A percentile compares a stretch with the other conserved stretches of the same genome.
Conservation (phyloP, 2,797 vertebrate genomes). For the Amniataba percoides region DNA sequence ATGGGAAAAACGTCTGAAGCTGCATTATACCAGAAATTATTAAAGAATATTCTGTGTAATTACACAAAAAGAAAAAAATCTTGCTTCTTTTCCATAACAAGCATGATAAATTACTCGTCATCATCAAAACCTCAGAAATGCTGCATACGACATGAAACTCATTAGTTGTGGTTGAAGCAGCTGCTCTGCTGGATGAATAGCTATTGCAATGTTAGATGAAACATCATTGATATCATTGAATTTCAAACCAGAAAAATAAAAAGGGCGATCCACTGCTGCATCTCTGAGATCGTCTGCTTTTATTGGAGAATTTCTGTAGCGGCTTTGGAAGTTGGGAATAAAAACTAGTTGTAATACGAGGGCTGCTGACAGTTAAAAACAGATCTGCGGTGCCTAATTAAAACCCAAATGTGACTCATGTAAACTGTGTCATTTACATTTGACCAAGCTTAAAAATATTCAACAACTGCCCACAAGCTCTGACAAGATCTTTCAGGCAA, state of each 20-base stretch:
- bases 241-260: conserved; percentile 52
- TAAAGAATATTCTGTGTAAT: conserved; percentile 56
- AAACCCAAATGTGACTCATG: conserved; percentile 64
- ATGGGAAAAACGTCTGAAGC: conserved; percentile 48
- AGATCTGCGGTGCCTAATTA: conserved; percentile 57
- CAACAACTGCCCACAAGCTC: conserved; percentile 65
- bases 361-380: conserved; percentile 64
- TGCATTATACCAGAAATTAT: conserved; percentile 46
- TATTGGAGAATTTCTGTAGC: conserved; percentile 41
- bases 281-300: conserved; percentile 46
- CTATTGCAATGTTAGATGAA: conserved; percentile 58
- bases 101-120: conserved; percentile 64
- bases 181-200: conserved; percentile 68
- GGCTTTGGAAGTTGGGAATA: conserved; percentile 41
- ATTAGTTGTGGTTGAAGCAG: conserved; percentile 73
- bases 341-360: conserved; percentile 45
- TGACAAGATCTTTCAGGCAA: conserved; percentile 71
- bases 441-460: conserved; percentile 64
- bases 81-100: conserved; percentile 58
- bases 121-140: conserved; percentile 75
- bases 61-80: conserved; percentile 42
- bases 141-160: conserved; percentile 66
- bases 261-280: conserved; percentile 38
- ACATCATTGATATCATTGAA: conserved; percentile 61
- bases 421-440: conserved; percentile 71